Conservation (phyloP, 2,113 vertebrate genomes). For the Ceyx cyanopectus region DNA sequence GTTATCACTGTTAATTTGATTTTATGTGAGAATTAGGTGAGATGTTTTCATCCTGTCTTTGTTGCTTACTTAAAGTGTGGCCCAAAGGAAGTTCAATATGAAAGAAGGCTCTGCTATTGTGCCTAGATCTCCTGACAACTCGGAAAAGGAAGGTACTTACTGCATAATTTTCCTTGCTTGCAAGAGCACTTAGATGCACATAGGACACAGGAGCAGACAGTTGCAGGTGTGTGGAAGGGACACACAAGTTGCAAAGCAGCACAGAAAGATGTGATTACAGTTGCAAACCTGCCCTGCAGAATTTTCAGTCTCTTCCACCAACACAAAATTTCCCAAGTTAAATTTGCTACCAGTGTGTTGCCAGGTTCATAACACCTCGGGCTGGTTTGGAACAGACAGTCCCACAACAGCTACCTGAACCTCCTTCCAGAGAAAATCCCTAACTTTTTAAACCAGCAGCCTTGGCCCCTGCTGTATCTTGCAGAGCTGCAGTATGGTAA, state of each 20-base stretch:
- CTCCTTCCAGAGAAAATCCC: background rate
- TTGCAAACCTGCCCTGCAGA: background rate
- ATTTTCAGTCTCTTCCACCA: background rate
- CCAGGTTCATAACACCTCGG: background rate
- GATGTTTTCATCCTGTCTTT: background rate
- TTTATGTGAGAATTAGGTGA: background rate
- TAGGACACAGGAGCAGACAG: background rate
- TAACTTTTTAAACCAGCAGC: background rate
- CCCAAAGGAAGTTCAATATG: background rate
- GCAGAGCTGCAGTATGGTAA: constrained; percentile 25
- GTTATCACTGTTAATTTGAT: background rate
- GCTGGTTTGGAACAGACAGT: background rate
- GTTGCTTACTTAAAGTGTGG: background rate
- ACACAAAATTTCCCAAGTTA: background rate
- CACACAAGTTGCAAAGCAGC: background rate
- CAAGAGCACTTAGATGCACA: background rate
- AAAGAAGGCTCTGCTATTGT: background rate
- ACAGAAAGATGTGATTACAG: background rate
- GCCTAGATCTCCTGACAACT: background rate
- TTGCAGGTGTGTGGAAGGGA: background rate
- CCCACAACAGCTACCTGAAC: background rate
- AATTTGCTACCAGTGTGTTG: background rate
- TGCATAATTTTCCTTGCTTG: background rate
- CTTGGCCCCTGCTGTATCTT: background rate
- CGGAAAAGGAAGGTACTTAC: background rate